These are phyloP conservation scores for Callyntrura sp. DNA, from an alignment of 2,888 invertebrate genomes.

Conservation along the genomic window DNA sequence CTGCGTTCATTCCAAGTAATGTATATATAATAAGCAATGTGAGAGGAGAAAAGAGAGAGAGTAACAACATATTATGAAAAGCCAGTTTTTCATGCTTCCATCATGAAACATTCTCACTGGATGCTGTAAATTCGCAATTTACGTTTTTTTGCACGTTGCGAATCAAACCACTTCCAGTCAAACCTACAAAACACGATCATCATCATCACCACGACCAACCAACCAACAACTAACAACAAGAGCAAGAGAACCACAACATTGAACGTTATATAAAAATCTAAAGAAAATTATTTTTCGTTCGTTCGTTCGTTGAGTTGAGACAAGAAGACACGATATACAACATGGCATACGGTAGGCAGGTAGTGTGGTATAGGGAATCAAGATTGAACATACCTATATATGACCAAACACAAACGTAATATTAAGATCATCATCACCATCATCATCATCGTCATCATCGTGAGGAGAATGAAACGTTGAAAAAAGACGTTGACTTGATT, in stretches of 20 bases:
- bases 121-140: conserved; percentile 77
- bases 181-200: conserved; percentile 65
- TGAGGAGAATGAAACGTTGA: conserved; percentile 65
- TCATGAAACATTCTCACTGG: conserved; percentile 75
- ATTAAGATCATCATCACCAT: conserved; percentile 39
- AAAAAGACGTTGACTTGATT: conserved; percentile 53
- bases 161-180: conserved; percentile 75
- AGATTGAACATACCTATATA: conserved; percentile 31
- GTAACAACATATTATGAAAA: conserved; percentile 69
- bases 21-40: conserved; percentile 60
- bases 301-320: conserved; percentile 27
- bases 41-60: conserved; percentile 61
- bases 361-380: background rate
- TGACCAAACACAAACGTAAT: conserved; percentile 23
- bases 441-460: background rate
- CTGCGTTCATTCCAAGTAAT: conserved; percentile 6
- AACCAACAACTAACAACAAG: background rate
- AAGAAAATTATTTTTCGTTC: conserved; percentile 42
- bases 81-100: conserved; percentile 74
- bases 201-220: conserved; percentile 39
- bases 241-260: conserved; percentile 32
- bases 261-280: conserved; percentile 39
- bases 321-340: background rate
- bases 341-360: conserved; percentile 56
- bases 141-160: conserved; percentile 77